phyloP scores from a whole-genome alignment of 2,113 vertebrate genomes.

The Cheirogaleus medius region DNA sequence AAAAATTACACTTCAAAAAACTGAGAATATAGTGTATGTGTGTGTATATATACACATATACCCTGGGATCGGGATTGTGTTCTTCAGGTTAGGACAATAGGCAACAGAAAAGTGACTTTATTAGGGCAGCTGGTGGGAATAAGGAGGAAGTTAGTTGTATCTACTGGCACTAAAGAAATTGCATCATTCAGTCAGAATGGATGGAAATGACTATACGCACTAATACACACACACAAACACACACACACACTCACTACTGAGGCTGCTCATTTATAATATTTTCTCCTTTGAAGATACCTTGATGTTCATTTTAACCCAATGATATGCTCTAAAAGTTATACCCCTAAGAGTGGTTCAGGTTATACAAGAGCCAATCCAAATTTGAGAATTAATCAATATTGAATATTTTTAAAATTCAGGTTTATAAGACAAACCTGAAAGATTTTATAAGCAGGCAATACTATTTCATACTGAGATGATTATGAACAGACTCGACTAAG shows the following conservation, averaged over 20 bases:
- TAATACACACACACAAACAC: neutral
- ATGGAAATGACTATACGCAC: neutral
- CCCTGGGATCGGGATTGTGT: neutral
- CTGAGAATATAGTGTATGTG: neutral
- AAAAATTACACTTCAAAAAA: neutral
- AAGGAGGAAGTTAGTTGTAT: neutral
- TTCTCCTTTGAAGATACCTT: neutral
- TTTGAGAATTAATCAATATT: slow-evolving; percentile 5
- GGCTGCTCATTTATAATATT: neutral
- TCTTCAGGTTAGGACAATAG: neutral
- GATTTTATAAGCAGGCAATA: neutral
- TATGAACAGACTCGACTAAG: neutral
- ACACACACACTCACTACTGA: neutral
- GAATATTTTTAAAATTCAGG: neutral
- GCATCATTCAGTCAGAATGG: neutral
- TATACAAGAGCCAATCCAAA: neutral
- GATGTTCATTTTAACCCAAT: neutral
- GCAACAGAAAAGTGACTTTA: neutral
- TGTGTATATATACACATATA: neutral
- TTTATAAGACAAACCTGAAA: slow-evolving; percentile 11
- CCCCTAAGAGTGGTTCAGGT: neutral
- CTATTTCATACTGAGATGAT: neutral
- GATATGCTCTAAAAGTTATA: neutral
- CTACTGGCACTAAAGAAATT: neutral
- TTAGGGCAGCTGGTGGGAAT: neutral